Base-by-base conservation (phyloP, 2,113 vertebrate species). In the Boulengeromyrus knoepffleri region DNA sequence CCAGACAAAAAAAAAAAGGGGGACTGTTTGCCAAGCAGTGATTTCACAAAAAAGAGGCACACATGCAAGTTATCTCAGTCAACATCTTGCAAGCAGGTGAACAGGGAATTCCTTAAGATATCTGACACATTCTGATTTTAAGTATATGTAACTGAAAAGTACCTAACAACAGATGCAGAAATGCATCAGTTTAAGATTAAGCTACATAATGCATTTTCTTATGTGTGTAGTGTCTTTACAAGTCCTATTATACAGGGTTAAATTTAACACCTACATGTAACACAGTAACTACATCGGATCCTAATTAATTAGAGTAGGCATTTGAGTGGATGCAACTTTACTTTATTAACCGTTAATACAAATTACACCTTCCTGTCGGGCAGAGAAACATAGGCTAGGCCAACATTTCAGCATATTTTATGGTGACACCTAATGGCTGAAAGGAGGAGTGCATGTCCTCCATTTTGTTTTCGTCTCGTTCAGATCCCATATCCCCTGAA, bases 371-470 rank as follows among this genome's bases (percentile, higher is more conserved):
- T 80, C 36, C 31, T 19, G 2, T 80, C 36, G 5, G 15, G 36
- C 74, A 80, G 36, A 42, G 36, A 77, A 31, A 77, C 15, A 39
- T 19, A 80, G 36, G 13, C 36, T 80, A 4, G 5, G 17, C 74
- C 31, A 27, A 42, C 85, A 56, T 36, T 87, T 87, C 85, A 19
- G 13, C 56, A 3, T 87, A 17, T 53, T 87, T 87, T 87, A 87
- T 56, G 31, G 85, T 52, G 85, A 47, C 85, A 56, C 85, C 85
- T 87, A 87, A 87, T 53, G 85, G 49, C 50, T 31, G 42, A 52
- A 87, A 87, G 50, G 49, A 52, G 49, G 2, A 52, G 6, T 56
- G 24, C 49, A 56, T 36, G 50, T 53, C 85, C 85, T 53, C 85
- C 85, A 87, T 87, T 87, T 87, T 87, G 85, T 87, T 52, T 87